Evolutionary conservation across 2,888 invertebrate genomes (phyloP).

Genomic region (Catocala fraxini): DNA sequence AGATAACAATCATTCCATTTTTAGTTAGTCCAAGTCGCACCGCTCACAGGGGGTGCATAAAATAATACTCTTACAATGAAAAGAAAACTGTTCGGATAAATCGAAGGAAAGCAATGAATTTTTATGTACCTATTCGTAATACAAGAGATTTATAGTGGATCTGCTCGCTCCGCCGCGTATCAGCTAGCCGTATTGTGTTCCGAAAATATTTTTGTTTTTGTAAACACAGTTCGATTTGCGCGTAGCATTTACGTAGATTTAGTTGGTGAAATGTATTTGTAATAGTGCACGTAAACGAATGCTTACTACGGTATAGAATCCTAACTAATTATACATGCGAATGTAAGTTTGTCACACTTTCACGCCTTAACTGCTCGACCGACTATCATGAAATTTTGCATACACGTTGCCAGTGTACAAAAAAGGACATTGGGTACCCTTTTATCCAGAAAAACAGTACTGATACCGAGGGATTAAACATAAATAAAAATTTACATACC

Average conservation of each 20-base stretch:
- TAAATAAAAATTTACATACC: too few relatives aligned
- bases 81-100: constrained; percentile 69
- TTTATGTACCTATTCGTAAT: constrained; percentile 68
- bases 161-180: constrained; percentile 20
- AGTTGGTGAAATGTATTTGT: too few relatives aligned
- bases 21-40: constrained; percentile 31
- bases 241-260: neutral
- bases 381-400: too few relatives aligned
- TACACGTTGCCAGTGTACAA: too few relatives aligned
- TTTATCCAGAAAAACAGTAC: too few relatives aligned
- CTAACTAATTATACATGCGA: too few relatives aligned
- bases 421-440: too few relatives aligned
- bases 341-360: too few relatives aligned
- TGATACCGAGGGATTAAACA: too few relatives aligned
- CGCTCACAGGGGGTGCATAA: constrained; percentile 70
- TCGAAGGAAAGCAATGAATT: constrained; percentile 73
- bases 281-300: too few relatives aligned
- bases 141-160: constrained; percentile 56
- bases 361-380: too few relatives aligned
- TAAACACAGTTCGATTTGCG: neutral
- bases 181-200: constrained; percentile 19
- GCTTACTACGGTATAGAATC: too few relatives aligned
- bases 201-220: constrained; percentile 7
- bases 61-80: constrained; percentile 74
- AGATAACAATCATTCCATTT: constrained; percentile 30